Evolutionary conservation across 1,140 invertebrate genomes (phyloP), one percentile per base, ranked within the genome.

Genomic region (Zaprionus ghesquierei): DNA sequence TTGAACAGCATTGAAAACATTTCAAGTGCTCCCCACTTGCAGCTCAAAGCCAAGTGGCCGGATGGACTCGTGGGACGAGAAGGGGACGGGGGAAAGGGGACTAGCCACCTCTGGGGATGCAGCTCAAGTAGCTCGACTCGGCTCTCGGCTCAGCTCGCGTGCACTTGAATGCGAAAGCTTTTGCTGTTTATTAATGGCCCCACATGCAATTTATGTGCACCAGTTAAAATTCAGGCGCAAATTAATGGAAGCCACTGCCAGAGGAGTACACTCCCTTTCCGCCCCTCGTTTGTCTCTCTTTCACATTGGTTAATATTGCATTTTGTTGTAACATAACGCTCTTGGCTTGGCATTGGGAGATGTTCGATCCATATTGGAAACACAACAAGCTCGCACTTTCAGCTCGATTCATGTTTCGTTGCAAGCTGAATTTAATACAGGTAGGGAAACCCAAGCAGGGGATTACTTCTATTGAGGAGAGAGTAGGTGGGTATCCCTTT

Each of bases 1-100:
- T 87, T 87, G 82, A 87, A 87, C 82, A 87, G 82, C 82, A 87
- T 82, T 81, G 82, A 87, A 89, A 89, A 87, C 84, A 87, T 84
- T 89, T 89, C 69, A 79, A 87, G 82, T 81, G 84, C 64, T 5
- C 29, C 72, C 27, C 23, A 56, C 35, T 41, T 41, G 50, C 27
- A 55, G 68, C 56, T 50, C 50, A 74, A 51, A 56, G 49, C 51
- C 70, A 71, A 81, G 79, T 81, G 79, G 59, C 54, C 63, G 8
- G 23, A 51, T 12, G n/a, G 41, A 38, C 35, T 38, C 5, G 35
- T 1, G 35, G 5, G 13, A 4, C 5, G 35, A 38, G 13, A 5
- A 1, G 4, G n/a, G 5, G n/a, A n/a, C n/a, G n/a, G n/a, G n/a
- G n/a, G n/a, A n/a, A n/a, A n/a, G n/a, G n/a, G n/a, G n/a, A n/a